These are phyloP conservation scores for Ferdinandea cuprea DNA, from an alignment of 2,888 invertebrate genomes.

Conservation along the genomic window DNA sequence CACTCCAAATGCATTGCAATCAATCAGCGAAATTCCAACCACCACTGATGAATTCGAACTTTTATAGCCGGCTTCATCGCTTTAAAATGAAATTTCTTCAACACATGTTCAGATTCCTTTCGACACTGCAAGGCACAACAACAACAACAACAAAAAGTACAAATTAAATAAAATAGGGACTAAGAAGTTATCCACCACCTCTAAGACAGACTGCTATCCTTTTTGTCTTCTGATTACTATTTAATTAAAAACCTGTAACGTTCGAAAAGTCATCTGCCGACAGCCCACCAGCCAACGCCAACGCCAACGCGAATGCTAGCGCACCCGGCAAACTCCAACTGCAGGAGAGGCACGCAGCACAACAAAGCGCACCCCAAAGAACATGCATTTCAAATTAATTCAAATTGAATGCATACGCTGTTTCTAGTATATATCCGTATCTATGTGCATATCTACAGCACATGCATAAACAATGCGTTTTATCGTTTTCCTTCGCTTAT, in stretches of 20 bases:
- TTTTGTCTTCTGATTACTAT: conserved; percentile 60
- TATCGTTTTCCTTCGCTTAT: conserved; percentile 61
- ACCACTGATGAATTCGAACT: background rate
- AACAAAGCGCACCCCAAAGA: conserved; percentile 30
- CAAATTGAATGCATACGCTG: conserved; percentile 59
- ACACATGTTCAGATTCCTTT: conserved; percentile 25
- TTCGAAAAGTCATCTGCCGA: conserved; percentile 67
- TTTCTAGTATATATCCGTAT: too few species aligned
- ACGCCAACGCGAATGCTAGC: too few species aligned
- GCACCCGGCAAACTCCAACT: too few species aligned
- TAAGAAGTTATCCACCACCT: conserved; percentile 37
- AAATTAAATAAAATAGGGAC: too few species aligned
- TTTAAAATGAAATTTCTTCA: conserved; percentile 42
- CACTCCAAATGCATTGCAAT: too few species aligned
- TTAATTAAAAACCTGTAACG: conserved; percentile 72
- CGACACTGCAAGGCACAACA: background rate
- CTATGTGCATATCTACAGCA: conserved; percentile 13
- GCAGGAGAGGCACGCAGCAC: conserved; percentile 21
- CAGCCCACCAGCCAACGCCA: conserved; percentile 22
- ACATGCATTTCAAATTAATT: conserved; percentile 70
- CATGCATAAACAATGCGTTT: conserved; percentile 74
- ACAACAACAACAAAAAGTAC: too few species aligned
- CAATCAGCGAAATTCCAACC: background rate
- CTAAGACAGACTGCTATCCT: conserved; percentile 31
- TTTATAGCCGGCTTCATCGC: background rate